Evolutionary conservation across 2,797 vertebrate genomes (phyloP).

Genomic region (Sebastes variabilis): DNA sequence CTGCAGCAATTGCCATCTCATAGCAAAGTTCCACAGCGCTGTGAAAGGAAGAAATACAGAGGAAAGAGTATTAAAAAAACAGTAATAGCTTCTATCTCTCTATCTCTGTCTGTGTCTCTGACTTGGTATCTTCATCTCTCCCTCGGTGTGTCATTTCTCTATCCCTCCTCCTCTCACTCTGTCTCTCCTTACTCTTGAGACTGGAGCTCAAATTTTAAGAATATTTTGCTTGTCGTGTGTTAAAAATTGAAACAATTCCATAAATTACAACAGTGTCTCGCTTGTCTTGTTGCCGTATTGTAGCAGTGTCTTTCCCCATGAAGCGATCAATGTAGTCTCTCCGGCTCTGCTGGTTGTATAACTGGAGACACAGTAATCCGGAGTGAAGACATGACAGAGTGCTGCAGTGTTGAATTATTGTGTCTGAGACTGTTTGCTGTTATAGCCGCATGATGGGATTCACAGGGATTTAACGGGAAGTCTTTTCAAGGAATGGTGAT

Average conservation of each 20-base stretch:
- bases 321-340: slow-evolving; percentile 14
- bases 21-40: slow-evolving; percentile 66
- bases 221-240: neutral
- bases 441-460: slow-evolving; percentile 49
- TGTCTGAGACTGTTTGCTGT: slow-evolving; percentile 46
- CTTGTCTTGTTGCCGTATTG: neutral
- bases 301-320: neutral
- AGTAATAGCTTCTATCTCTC: slow-evolving; percentile 70
- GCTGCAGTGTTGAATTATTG: slow-evolving; percentile 48
- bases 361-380: slow-evolving; percentile 44
- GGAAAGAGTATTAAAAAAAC: slow-evolving; percentile 66
- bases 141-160: slow-evolving; percentile 19
- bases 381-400: slow-evolving; percentile 47
- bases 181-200: neutral
- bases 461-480: slow-evolving; percentile 39
- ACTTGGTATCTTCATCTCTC: slow-evolving; percentile 56
- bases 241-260: neutral
- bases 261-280: neutral
- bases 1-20: slow-evolving; percentile 74
- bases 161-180: neutral
- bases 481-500: slow-evolving; percentile 50
- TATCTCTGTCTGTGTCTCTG: slow-evolving; percentile 54
- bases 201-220: neutral
- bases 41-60: slow-evolving; percentile 70
- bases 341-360: slow-evolving; percentile 23